Evolutionary conservation across 2,888 invertebrate species (phyloP).

Genomic region (Philereme vetulata): DNA sequence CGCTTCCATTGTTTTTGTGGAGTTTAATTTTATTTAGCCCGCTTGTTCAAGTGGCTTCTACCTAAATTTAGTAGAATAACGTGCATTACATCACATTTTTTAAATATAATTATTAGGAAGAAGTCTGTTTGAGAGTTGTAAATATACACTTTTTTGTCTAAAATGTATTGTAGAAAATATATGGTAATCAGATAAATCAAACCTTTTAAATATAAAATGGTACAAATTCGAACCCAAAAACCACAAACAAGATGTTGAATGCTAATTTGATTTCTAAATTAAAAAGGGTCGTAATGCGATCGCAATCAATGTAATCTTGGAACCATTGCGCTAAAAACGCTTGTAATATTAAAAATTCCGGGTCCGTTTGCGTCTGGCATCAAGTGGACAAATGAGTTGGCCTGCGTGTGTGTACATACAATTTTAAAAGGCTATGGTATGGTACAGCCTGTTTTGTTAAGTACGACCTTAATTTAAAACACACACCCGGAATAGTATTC

Average conservation of each 20-base stretch:
- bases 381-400: conserved; percentile 67
- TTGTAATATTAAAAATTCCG: conserved; percentile 63
- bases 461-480: too few species aligned
- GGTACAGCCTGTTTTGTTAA: too few species aligned
- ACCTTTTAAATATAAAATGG: conserved; percentile 15
- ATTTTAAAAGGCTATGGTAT: too few species aligned
- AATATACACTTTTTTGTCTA: too few species aligned
- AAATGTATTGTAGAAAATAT: too few species aligned
- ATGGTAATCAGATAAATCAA: not conserved
- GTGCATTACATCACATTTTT: too few species aligned
- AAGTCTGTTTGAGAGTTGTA: too few species aligned
- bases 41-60: too few species aligned
- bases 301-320: conserved; percentile 33
- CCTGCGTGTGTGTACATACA: conserved; percentile 30
- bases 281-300: conserved; percentile 34
- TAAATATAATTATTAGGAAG: too few species aligned
- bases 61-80: too few species aligned
- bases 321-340: conserved; percentile 31
- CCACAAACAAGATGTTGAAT: conserved; percentile 33
- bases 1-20: not conserved
- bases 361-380: conserved; percentile 50
- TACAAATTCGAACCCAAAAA: conserved; percentile 16
- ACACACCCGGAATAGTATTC: too few species aligned
- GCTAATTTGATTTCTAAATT: conserved; percentile 35
- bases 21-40: too few species aligned